Percentiles rank a stretch among this genome's conserved stretches.
phyloP scores from a whole-genome alignment of 2,888 invertebrate genomes.

The Syritta pipiens region DNA sequence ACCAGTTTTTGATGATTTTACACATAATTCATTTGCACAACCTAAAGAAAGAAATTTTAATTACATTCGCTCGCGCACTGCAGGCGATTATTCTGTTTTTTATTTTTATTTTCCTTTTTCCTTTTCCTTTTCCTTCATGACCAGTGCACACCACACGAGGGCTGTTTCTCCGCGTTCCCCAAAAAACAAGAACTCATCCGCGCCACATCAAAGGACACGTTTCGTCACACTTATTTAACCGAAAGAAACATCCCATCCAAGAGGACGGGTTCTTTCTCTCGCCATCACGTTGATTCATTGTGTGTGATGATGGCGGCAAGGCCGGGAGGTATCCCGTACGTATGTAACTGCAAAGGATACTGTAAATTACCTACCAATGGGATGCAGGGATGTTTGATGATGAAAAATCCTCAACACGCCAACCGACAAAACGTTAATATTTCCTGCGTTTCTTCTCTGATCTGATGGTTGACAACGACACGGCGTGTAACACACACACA shows the following conservation, averaged over 20 bases:
- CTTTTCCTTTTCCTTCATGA: not conserved
- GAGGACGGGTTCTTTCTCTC: not conserved
- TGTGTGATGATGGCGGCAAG: not conserved
- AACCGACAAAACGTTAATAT: constrained; percentile 43
- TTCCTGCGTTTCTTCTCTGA: constrained; percentile 23
- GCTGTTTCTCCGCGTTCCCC: too few species aligned
- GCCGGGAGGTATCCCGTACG: not conserved
- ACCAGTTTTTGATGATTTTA: not conserved
- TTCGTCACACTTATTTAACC: constrained; percentile 32
- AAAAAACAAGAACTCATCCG: constrained; percentile 4
- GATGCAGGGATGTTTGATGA: constrained; percentile 29
- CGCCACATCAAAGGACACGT: constrained; percentile 41
- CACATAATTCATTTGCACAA: constrained; percentile 26
- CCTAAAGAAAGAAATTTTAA: constrained; percentile 31
- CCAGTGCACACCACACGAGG: not conserved
- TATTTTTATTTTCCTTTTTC: not conserved
- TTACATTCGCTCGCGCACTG: constrained; percentile 22
- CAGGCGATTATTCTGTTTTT: constrained; percentile 17
- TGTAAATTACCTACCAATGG: constrained; percentile 34
- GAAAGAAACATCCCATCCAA: not conserved
- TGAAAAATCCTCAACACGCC: constrained; percentile 21
- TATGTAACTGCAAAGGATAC: not conserved
- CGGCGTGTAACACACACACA: not conserved
- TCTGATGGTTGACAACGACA: constrained; percentile 30
- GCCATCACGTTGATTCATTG: constrained; percentile 3